A percentile compares a stretch with the other conserved stretches of the same genome.
Conservation (phyloP, 2,113 vertebrate genomes). For the Cebidichthys violaceus region DNA sequence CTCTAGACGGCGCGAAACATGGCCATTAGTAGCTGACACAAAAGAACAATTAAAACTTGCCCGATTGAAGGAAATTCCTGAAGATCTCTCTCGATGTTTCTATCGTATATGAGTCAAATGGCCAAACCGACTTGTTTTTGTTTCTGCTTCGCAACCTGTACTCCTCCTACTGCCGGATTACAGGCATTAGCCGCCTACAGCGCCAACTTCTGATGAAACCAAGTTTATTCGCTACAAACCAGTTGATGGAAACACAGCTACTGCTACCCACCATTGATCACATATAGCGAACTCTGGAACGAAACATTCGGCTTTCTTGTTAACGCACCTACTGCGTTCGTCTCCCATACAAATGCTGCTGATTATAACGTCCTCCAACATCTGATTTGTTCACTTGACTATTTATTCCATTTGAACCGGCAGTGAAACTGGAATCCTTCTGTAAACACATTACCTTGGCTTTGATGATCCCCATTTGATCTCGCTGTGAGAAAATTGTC, state of each 20-base stretch:
- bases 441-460: not conserved
- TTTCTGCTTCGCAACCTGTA: not conserved
- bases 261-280: not conserved
- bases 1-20: too few species aligned
- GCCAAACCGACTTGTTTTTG: not conserved
- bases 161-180: not conserved
- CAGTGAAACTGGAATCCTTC: not conserved
- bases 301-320: slow-evolving; percentile 8
- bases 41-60: not conserved
- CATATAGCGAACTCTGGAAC: not conserved
- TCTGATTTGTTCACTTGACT: not conserved
- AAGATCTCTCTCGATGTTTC: not conserved
- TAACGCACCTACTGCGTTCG: not conserved
- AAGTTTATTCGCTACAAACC: too few species aligned
- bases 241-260: not conserved
- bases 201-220: too few species aligned
- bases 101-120: not conserved
- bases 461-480: slow-evolving; percentile 10
- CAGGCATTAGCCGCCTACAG: too few species aligned
- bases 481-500: slow-evolving; percentile 28
- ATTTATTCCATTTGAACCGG: not conserved
- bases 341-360: not conserved
- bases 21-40: not conserved
- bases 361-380: not conserved
- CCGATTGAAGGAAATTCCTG: not conserved